A percentile compares a stretch with the other conserved stretches of the same genome.
These are phyloP conservation scores for Xiphophorus couchianus DNA, from an alignment of 2,113 vertebrate species.

Conservation along the genomic window DNA sequence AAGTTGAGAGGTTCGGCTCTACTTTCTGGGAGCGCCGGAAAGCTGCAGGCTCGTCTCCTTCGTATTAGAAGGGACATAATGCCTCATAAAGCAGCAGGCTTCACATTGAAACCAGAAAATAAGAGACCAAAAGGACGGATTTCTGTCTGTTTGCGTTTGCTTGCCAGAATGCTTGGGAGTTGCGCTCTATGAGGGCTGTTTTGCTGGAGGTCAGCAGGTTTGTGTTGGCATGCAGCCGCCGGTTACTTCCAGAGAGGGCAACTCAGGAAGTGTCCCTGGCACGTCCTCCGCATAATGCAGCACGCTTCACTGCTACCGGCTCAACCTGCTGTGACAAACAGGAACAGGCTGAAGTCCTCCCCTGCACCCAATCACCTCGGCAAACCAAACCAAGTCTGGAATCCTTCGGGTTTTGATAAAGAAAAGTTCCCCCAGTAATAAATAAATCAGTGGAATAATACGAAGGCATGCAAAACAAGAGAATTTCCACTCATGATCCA, in stretches of 20 bases:
- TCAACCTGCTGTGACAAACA: conserved; percentile 63
- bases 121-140: conserved; percentile 1
- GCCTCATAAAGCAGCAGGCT: conserved; percentile 40
- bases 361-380: conserved; percentile 13
- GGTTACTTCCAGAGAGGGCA: conserved; percentile 61
- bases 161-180: conserved; percentile 32
- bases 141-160: conserved; percentile 15
- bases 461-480: conserved; percentile 52
- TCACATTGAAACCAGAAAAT: conserved; percentile 14
- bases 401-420: background rate
- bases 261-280: conserved; percentile 73
- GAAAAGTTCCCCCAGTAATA: conserved; percentile 12
- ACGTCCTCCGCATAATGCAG: conserved; percentile 43
- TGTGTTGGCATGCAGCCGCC: conserved; percentile 60
- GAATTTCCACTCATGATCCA: conserved; percentile 58
- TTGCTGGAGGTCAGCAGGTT: conserved; percentile 70
- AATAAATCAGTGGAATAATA: conserved; percentile 34
- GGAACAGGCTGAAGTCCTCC: conserved; percentile 33
- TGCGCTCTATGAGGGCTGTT: conserved; percentile 43
- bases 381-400: too few relatives aligned
- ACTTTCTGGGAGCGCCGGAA: conserved; percentile 52
- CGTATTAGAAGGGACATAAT: conserved; percentile 44
- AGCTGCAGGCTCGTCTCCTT: conserved; percentile 38
- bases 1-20: conserved; percentile 61
- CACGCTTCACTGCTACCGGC: conserved; percentile 45